Percentiles rank a stretch among this genome's conserved stretches.
Conservation (phyloP, 92 coral and sea anemone species). For the Micromussa lordhowensis region DNA sequence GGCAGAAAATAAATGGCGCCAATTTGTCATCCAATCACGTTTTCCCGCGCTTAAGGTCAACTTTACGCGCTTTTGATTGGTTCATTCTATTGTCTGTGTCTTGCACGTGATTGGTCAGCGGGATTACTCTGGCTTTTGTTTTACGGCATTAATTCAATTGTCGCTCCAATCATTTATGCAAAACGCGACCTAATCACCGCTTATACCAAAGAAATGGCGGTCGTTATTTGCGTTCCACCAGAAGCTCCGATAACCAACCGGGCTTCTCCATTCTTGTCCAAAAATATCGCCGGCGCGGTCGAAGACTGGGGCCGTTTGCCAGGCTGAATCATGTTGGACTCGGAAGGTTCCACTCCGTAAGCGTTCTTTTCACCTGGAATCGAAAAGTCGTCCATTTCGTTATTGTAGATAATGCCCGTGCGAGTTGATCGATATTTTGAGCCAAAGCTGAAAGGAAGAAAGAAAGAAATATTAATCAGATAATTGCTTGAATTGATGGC, state of each 20-base stretch:
- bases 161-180: too few species aligned
- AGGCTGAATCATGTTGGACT: constrained; percentile 84
- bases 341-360: constrained; percentile 84
- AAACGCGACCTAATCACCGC: neutral
- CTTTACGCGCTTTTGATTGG: too few species aligned
- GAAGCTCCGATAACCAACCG: constrained; percentile 94
- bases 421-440: constrained; percentile 77
- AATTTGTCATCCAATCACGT: neutral
- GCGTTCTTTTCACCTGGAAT: constrained; percentile 84
- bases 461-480: neutral
- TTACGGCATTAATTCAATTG: too few species aligned
- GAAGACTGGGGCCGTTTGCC: constrained; percentile 97
- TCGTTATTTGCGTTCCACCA: constrained; percentile 96
- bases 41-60: neutral
- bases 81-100: too few species aligned
- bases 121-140: too few species aligned
- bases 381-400: constrained; percentile 98
- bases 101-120: too few species aligned
- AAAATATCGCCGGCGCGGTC: constrained; percentile 81
- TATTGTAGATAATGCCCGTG: constrained; percentile 91
- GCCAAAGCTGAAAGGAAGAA: constrained; percentile 73
- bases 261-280: constrained; percentile 76
- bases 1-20: too few species aligned
- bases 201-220: constrained; percentile 93
- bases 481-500: neutral